Evolutionary conservation across 2,888 invertebrate genomes (phyloP), one percentile per base, ranked within the genome.

Genomic region (Heliconius hortense): DNA sequence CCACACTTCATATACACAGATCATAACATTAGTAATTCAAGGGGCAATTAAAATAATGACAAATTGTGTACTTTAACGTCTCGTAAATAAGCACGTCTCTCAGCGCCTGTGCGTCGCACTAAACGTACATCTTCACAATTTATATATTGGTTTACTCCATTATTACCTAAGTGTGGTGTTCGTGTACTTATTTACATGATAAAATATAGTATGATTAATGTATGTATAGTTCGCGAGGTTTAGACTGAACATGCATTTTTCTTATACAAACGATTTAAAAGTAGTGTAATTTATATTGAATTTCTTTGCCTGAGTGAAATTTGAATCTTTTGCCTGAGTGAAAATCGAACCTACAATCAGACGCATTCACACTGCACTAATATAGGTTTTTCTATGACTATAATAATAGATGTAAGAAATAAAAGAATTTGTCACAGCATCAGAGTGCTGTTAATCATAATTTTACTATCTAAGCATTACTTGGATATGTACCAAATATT

Each of bases 41-140:
- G 77, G 74, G 75, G 76, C 79, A 78, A 78, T 81, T 79, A 80
- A 77, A 80, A 78, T 80, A 79, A 80, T 79, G 78, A 78, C 76
- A 76, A 73, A 78, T 78, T 74, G 74, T 56, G 71, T 73, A 76
- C 72, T 76, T 72, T 76, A 72, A 72, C 66, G 67, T 72, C 77
- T 56, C 77, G 76, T 80, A 75, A 79, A 79, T 78, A 72, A 80
- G 53, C 60, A 39, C 72, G 68, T 60, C 75, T 73, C 43, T 69
- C 73, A 70, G 72, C 70, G 77, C 76, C 76, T 73, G 75, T 69
- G 64, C 5, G 21, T 71, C 60, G 24, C 24, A 39, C 59, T 60
- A 62, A 62, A 71, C 39, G 26, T 71, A 43, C 26, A 60, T 62
- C 60, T 62, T 43, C 62, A 21, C 59, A 28, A 10, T 71, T 60